Conservation (phyloP, 2,797 vertebrate species). For the Dermochelys coriacea region DNA sequence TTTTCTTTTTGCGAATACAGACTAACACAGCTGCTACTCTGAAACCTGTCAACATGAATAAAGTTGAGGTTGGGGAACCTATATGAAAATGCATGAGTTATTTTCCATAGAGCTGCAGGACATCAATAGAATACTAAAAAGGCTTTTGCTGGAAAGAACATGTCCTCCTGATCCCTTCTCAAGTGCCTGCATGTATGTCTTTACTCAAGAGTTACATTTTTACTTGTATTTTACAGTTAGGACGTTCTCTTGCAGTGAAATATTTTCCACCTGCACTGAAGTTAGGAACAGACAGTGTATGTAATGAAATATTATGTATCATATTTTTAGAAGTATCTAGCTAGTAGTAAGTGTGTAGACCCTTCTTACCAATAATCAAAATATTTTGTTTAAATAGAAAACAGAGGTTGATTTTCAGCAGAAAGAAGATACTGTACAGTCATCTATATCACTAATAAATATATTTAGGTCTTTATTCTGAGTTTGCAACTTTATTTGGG, state of each 20-base stretch:
- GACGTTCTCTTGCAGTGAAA: not conserved
- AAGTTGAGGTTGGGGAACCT: slow-evolving; percentile 50
- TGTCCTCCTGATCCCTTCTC: not conserved
- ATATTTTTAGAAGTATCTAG: not conserved
- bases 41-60: slow-evolving; percentile 44
- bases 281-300: not conserved
- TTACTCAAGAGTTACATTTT: not conserved
- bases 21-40: no score
- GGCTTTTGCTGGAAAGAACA: not conserved
- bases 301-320: not conserved
- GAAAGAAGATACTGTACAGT: not conserved
- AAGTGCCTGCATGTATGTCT: not conserved
- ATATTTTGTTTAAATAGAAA: not conserved
- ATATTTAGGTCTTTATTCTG: not conserved
- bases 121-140: slow-evolving; percentile 30
- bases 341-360: not conserved
- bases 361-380: not conserved
- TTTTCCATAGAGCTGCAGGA: slow-evolving; percentile 21
- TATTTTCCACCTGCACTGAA: not conserved
- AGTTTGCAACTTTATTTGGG: not conserved
- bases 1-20: no score
- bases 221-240: not conserved
- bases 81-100: slow-evolving; percentile 62
- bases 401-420: not conserved
- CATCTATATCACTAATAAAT: not conserved